Percentiles rank a stretch among this genome's conserved stretches.
Conservation (phyloP, 2,113 vertebrate species). For the Paracanthobrama guichenoti region DNA sequence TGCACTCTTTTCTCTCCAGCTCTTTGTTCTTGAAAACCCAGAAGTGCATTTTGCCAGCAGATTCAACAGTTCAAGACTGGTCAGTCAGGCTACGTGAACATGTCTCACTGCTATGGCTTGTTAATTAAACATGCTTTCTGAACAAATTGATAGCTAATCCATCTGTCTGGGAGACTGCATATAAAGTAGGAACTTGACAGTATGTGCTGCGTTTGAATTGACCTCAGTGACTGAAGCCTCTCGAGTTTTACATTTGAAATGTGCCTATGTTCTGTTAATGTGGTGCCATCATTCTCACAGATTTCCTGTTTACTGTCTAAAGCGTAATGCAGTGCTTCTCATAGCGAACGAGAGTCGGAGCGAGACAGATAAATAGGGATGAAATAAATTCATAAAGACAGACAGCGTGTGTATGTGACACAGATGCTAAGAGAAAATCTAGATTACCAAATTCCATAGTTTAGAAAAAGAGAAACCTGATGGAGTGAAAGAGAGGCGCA, state of each 20-base stretch:
- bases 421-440: neutral
- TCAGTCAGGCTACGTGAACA: slow-evolving; percentile 13
- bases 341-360: neutral
- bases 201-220: slow-evolving; percentile 27
- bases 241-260: slow-evolving; percentile 32
- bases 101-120: slow-evolving; percentile 19
- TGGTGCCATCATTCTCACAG: neutral
- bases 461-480: slow-evolving; percentile 32
- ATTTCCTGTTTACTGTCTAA: slow-evolving; percentile 46
- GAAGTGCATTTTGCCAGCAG: neutral
- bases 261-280: slow-evolving; percentile 27
- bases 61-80: slow-evolving; percentile 15
- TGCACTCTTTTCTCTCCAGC: neutral
- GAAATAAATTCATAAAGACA: slow-evolving; percentile 15
- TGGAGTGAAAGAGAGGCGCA: slow-evolving; percentile 24
- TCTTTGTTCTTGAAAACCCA: slow-evolving; percentile 2
- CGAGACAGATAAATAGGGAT: neutral
- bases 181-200: neutral
- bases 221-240: neutral
- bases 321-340: slow-evolving; percentile 36
- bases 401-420: neutral
- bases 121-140: slow-evolving; percentile 42
- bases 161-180: slow-evolving; percentile 36
- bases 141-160: slow-evolving; percentile 38
- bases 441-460: neutral